These are phyloP conservation scores for Platycheirus rosarum DNA, from an alignment of 2,888 invertebrate species.

Conservation along the genomic window DNA sequence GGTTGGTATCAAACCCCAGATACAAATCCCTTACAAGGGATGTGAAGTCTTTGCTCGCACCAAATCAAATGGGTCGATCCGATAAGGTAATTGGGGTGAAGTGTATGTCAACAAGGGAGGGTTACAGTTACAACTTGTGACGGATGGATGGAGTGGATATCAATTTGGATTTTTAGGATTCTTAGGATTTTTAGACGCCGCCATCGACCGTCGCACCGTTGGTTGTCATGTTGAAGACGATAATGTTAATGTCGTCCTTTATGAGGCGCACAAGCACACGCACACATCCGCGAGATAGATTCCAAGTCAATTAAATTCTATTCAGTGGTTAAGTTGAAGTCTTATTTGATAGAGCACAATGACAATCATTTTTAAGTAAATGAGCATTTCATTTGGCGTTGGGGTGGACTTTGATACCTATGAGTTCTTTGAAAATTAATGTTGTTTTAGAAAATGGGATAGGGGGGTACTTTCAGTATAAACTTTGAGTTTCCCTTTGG, in stretches of 20 bases:
- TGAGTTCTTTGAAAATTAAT: no score
- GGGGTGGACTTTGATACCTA: no score
- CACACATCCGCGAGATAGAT: conserved; percentile 15
- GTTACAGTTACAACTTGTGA: conserved; percentile 48
- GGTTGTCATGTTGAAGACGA: conserved; percentile 62
- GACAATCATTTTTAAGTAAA: conserved; percentile 23
- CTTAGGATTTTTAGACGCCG: no score
- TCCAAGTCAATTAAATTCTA: conserved; percentile 61
- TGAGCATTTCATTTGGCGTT: conserved; percentile 6
- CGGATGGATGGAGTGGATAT: conserved; percentile 70
- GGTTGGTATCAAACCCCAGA: conserved; percentile 10
- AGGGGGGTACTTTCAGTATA: no score
- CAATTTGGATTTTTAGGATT: conserved; percentile 53
- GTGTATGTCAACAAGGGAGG: conserved; percentile 76
- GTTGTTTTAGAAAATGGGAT: no score
- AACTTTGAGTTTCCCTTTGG: no score
- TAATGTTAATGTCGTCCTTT: conserved; percentile 34
- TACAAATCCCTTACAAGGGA: conserved; percentile 27
- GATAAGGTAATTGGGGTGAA: conserved; percentile 82
- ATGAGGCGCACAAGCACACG: conserved; percentile 1
- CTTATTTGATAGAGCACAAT: conserved; percentile 14
- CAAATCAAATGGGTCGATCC: conserved; percentile 81
- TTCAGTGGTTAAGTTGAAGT: conserved; percentile 63
- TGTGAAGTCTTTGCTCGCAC: conserved; percentile 46
- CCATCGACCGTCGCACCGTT: no score